phyloP scores from a whole-genome alignment of 2,888 invertebrate genomes.

The Calameuta idolon region DNA sequence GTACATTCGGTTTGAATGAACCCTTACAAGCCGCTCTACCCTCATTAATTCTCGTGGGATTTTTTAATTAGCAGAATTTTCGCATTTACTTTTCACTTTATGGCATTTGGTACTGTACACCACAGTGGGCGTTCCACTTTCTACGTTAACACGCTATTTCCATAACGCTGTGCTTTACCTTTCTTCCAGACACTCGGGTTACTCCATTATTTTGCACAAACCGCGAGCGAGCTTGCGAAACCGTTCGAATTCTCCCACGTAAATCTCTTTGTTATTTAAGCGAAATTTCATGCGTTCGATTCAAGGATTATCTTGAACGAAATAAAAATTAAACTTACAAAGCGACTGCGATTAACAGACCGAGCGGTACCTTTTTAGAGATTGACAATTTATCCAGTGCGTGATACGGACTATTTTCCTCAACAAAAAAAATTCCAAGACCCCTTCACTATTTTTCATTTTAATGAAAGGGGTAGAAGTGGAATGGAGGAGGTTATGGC shows the following conservation, averaged over 20 bases:
- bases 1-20: constrained; percentile 5
- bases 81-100: neutral
- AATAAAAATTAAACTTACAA: neutral
- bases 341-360: neutral
- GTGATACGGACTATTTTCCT: neutral
- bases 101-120: neutral
- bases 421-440: neutral
- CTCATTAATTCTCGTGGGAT: constrained; percentile 4
- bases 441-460: neutral
- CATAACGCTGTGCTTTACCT: neutral
- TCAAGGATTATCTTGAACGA: neutral
- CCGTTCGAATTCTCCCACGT: neutral
- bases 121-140: neutral
- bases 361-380: neutral
- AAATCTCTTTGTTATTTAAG: neutral
- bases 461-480: neutral
- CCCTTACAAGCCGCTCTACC: neutral
- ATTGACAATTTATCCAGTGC: neutral
- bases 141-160: neutral
- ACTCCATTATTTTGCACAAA: neutral
- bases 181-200: neutral
- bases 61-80: constrained; percentile 8
- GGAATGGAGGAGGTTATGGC: neutral
- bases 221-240: neutral
- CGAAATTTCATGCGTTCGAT: neutral